Evolutionary conservation across 2,888 invertebrate genomes (phyloP).

Genomic region (Spisula subtruncata): DNA sequence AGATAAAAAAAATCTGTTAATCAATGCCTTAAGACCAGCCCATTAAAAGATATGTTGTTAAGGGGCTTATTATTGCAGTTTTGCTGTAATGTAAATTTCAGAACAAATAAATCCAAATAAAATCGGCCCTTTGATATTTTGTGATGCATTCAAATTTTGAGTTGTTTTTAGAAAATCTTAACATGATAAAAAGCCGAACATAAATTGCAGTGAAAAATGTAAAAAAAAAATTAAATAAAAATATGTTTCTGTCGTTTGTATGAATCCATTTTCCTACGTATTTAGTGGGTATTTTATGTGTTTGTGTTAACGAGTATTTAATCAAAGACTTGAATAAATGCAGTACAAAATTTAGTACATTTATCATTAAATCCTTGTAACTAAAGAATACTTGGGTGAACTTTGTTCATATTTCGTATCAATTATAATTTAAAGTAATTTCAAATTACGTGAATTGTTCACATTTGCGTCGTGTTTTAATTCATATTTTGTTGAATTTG

Average conservation of each 20-base stretch:
- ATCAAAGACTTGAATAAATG: conserved; percentile 13
- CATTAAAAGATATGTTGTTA: too few species aligned
- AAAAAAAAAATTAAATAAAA: neutral
- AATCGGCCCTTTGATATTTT: too few species aligned
- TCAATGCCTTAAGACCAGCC: too few species aligned
- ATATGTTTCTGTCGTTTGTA: neutral
- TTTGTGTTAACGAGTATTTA: neutral
- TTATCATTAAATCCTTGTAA: neutral
- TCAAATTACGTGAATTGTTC: neutral
- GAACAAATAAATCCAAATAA: too few species aligned
- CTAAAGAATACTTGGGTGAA: neutral
- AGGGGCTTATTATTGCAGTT: too few species aligned
- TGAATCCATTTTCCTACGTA: neutral
- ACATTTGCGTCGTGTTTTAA: neutral
- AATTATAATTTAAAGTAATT: neutral
- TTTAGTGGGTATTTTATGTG: neutral
- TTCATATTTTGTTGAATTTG: neutral
- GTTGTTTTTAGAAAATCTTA: too few species aligned
- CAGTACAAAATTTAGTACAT: too few species aligned
- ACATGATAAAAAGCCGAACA: too few species aligned
- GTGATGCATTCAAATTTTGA: too few species aligned
- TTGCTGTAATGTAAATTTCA: too few species aligned
- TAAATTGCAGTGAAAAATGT: neutral
- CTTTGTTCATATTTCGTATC: neutral
- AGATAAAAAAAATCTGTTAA: too few species aligned